These are phyloP conservation scores for Scortum barcoo DNA, from an alignment of 2,113 vertebrate genomes.

Conservation along the genomic window DNA sequence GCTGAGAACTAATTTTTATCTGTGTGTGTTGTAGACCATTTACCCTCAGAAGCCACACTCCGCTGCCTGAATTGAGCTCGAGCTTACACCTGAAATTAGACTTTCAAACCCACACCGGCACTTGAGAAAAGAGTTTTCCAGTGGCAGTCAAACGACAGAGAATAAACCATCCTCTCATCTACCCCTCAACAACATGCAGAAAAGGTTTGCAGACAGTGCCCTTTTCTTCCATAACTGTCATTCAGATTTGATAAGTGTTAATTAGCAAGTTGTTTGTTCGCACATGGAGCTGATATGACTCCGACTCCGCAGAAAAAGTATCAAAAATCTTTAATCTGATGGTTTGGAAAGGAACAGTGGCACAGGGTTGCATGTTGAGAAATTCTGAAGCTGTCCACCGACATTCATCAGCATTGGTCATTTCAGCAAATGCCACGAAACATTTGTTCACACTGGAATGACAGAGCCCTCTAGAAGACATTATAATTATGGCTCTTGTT, in stretches of 20 bases:
- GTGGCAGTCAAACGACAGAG: background rate
- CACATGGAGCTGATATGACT: slow-evolving; percentile 12
- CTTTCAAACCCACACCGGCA: slow-evolving; percentile 8
- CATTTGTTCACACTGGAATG: background rate
- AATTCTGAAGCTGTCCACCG: background rate
- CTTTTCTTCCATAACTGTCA: background rate
- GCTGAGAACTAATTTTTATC: slow-evolving; percentile 53
- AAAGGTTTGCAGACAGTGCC: background rate
- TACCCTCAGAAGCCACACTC: slow-evolving; percentile 40
- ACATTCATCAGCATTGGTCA: background rate
- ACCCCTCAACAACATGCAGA: background rate
- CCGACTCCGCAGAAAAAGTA: slow-evolving; percentile 3
- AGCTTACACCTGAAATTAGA: slow-evolving; percentile 34
- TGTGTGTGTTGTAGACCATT: slow-evolving; percentile 26
- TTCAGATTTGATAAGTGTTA: slow-evolving; percentile 29
- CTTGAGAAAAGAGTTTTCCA: background rate
- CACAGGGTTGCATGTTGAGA: background rate
- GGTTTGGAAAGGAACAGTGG: background rate
- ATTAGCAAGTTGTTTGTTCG: slow-evolving; percentile 18
- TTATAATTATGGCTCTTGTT: background rate
- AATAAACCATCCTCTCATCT: background rate
- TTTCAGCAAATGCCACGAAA: background rate
- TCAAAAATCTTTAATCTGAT: background rate
- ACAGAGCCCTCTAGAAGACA: background rate
- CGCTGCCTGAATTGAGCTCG: slow-evolving; percentile 22